Evolutionary conservation across 2,888 invertebrate species (phyloP).

Genomic region (Drosophila suboccidentalis): DNA sequence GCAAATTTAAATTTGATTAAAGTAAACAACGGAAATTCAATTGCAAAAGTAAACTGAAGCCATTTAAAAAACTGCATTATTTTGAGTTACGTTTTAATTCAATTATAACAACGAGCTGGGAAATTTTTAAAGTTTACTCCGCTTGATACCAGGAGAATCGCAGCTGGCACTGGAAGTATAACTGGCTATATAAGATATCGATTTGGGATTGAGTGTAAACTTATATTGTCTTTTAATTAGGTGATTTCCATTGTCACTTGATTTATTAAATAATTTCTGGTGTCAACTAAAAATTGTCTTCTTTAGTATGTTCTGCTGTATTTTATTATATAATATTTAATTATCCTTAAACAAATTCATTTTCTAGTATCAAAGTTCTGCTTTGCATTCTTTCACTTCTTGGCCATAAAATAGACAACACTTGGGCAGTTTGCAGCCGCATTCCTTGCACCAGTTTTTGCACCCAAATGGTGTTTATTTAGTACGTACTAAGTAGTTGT

Average conservation of each 20-base stretch:
- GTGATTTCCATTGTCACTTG: no score
- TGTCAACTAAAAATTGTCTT: no score
- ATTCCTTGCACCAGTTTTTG: conserved; percentile 56
- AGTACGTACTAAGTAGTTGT: background rate
- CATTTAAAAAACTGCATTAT: conserved; percentile 23
- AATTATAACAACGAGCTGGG: conserved; percentile 26
- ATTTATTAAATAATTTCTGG: no score
- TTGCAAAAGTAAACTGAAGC: conserved; percentile 51
- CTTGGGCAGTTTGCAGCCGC: conserved; percentile 7
- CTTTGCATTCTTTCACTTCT: conserved; percentile 22
- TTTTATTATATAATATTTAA: no score
- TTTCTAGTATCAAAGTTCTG: background rate
- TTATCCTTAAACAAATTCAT: no score
- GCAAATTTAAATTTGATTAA: conserved; percentile 75
- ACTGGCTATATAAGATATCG: background rate
- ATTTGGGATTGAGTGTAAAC: background rate
- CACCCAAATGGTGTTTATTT: conserved; percentile 21
- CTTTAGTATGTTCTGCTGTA: no score
- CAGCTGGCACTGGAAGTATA: background rate
- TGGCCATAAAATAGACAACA: conserved; percentile 11
- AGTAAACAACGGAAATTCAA: conserved; percentile 62
- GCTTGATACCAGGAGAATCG: background rate
- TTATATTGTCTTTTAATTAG: no score
- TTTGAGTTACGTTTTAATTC: conserved; percentile 31
- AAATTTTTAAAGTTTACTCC: background rate